phyloP scores from a whole-genome alignment of 2,113 vertebrate species.

The Danio rerio region GRCz12tu NC_133198.1:50001-50500 shows the following conservation, averaged over 20 bases:
- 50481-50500: too few species aligned
- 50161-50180: not conserved
- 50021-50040: constrained; percentile 76
- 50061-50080: constrained; percentile 73
- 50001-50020: constrained; percentile 61
- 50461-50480: too few species aligned
- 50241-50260: not conserved
- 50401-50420: too few species aligned
- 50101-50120: constrained; percentile 62
- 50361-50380: too few species aligned
- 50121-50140: constrained; percentile 60
- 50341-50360: not conserved
- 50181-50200: not conserved
- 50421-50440: too few species aligned
- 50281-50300: not conserved
- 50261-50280: not conserved
- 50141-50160: not conserved
- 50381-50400: too few species aligned
- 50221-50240: constrained; percentile 14
- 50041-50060: constrained; percentile 73
- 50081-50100: constrained; percentile 72
- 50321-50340: not conserved
- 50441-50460: too few species aligned
- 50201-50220: not conserved
- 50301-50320: not conserved